Evolutionary conservation across 30 jellyfish, hydroid and myxozoan genomes (phyloP), one percentile per base, ranked within the genome.

Genomic region (Catostylus mosaicus): DNA sequence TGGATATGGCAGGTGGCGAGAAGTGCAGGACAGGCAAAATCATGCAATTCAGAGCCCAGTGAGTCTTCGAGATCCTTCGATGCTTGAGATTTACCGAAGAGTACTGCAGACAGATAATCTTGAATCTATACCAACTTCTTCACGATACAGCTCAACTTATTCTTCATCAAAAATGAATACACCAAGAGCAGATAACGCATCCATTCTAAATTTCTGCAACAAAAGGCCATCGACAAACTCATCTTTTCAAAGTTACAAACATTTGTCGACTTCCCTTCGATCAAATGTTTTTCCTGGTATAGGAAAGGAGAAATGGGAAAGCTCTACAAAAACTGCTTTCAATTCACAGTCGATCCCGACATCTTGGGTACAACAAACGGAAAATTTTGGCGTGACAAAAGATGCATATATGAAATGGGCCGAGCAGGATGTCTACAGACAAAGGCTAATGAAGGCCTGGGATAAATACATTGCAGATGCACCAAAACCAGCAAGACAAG

Each of bases 331-430:
- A 46, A 57, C 67, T 27, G 31, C 83, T 1, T 78, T 1, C 35
- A 63, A 29, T 2, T 59, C 76, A 19, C 40, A 87, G 65, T 45
- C 51, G 29, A 33, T 62, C 9, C 85, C 85, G 24, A n/a, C 69
- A 34, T 78, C 83, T 2, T 50, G 80, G 77, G 22, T 26, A 70
- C 26, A 72, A 30, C 66, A 54, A 10, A 48, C 36, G 20, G 71
- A 31, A 38, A 50, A 72, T 11, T 70, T 37, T 78, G 83, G 84
- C 14, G 59, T 77, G 0, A 68, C 82, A 18, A 77, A 77, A 29
- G 96, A 87, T 76, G 80, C 79, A 22, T 87, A 54, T 20, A 87
- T 87, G 96, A 30, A 77, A 36, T 87, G 96, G 96, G 84, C 96
- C 1, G 96, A 87, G 71, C 82, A 66, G 37, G 91, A 87, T 47